These are phyloP conservation scores for Corticium candelabrum DNA, from an alignment of 37 sponge, comb jelly and placozoan species.

Conservation along the genomic window DNA sequence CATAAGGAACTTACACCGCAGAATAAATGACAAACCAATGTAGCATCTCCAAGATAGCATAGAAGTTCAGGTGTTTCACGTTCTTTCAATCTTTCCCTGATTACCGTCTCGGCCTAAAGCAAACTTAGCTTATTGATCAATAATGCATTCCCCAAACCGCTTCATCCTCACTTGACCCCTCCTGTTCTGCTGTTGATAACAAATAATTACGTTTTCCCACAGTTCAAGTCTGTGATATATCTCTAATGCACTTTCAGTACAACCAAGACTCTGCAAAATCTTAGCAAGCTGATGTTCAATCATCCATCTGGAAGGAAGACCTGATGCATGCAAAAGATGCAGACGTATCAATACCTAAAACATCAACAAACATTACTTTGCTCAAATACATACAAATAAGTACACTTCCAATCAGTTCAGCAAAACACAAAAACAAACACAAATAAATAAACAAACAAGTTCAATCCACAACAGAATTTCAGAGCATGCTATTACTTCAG, in stretches of 20 bases:
- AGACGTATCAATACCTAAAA: background rate
- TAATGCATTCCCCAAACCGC: background rate
- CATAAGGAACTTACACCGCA: background rate
- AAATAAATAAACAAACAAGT: background rate
- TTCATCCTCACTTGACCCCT: slow-evolving; percentile 13
- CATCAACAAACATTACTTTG: background rate
- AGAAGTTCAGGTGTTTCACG: background rate
- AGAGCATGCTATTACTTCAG: no score
- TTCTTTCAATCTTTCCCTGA: background rate
- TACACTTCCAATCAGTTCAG: background rate
- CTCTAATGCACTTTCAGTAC: slow-evolving; percentile 55
- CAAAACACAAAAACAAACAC: background rate
- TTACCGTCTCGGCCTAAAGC: background rate
- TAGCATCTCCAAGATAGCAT: background rate
- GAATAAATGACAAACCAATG: background rate
- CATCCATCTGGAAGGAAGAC: background rate
- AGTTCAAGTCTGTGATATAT: slow-evolving; percentile 47
- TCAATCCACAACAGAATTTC: no score
- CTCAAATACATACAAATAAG: background rate
- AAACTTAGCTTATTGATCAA: background rate
- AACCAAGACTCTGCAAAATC: slow-evolving; percentile 50
- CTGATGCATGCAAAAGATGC: background rate
- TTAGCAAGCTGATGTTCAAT: slow-evolving; percentile 59
- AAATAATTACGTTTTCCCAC: slow-evolving; percentile 75
- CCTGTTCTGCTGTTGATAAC: slow-evolving; percentile 52